These are phyloP conservation scores for Amaurobius ferox DNA, from an alignment of 2,888 invertebrate genomes.

Conservation along the genomic window DNA sequence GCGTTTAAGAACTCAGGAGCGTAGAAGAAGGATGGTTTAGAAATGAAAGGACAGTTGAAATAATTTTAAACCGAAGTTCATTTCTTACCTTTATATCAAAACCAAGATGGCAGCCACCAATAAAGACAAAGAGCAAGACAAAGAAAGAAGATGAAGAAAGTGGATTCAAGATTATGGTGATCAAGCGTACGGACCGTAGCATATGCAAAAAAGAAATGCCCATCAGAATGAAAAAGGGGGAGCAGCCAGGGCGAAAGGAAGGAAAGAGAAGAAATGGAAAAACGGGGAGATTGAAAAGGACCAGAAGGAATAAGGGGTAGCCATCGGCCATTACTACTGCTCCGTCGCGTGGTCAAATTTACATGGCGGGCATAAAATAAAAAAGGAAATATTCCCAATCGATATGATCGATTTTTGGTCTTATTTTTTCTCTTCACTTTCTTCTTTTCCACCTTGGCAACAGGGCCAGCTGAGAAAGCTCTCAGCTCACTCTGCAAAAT, in stretches of 20 bases:
- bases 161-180: constrained; percentile 70
- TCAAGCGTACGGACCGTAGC: constrained; percentile 54
- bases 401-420: constrained; percentile 69
- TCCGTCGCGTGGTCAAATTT: constrained; percentile 70
- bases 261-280: constrained; percentile 18
- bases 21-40: too few relatives aligned
- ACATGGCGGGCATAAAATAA: constrained; percentile 70
- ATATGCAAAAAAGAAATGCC: constrained; percentile 69
- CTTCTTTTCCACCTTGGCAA: constrained; percentile 68
- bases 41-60: too few relatives aligned
- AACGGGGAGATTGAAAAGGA: constrained; percentile 15
- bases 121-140: constrained; percentile 51
- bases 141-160: constrained; percentile 29
- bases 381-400: constrained; percentile 61
- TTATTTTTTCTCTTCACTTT: constrained; percentile 50
- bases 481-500: constrained; percentile 48
- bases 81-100: constrained; percentile 45
- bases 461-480: constrained; percentile 66
- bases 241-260: constrained; percentile 9
- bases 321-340: constrained; percentile 67
- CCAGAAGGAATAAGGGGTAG: constrained; percentile 43
- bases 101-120: constrained; percentile 63
- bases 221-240: constrained; percentile 35
- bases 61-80: not conserved
- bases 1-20: too few relatives aligned